These are phyloP conservation scores for Scartelaos histophorus DNA, from an alignment of 2,113 vertebrate species.

Conservation along the genomic window DNA sequence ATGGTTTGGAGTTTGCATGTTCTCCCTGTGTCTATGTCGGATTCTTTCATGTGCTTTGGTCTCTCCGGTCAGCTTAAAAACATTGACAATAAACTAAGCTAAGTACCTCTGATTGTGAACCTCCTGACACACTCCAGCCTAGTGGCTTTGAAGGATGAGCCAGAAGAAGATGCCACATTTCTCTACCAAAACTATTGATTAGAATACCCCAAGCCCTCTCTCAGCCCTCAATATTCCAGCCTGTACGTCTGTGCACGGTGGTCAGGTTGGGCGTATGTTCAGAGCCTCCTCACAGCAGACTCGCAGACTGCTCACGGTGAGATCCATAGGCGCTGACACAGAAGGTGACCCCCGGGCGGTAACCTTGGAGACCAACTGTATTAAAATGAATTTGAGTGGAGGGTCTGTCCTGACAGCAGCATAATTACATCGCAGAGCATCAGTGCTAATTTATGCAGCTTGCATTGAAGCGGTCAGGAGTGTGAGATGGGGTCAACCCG, in stretches of 20 bases:
- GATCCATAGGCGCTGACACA: conserved; percentile 88
- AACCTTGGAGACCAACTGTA: conserved; percentile 99
- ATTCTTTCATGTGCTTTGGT: no score
- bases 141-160: no score
- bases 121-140: no score
- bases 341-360: conserved; percentile 95
- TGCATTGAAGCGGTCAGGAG: conserved; percentile 92
- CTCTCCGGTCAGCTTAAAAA: no score
- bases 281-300: conserved; percentile 36
- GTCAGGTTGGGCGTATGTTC: neutral
- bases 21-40: no score
- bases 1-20: no score
- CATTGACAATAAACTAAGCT: no score
- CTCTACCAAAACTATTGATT: no score
- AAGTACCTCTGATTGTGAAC: no score
- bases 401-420: conserved; percentile 96
- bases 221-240: neutral
- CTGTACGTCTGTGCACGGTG: neutral
- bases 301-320: conserved; percentile 46
- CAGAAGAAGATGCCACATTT: no score
- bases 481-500: conserved; percentile 76
- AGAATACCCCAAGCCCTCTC: neutral
- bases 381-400: conserved; percentile 99
- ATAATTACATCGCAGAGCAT: conserved; percentile 99
- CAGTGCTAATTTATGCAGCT: conserved; percentile 98